phyloP scores from a whole-genome alignment of 2,888 invertebrate genomes.

The Hanleya hanleyi region DNA sequence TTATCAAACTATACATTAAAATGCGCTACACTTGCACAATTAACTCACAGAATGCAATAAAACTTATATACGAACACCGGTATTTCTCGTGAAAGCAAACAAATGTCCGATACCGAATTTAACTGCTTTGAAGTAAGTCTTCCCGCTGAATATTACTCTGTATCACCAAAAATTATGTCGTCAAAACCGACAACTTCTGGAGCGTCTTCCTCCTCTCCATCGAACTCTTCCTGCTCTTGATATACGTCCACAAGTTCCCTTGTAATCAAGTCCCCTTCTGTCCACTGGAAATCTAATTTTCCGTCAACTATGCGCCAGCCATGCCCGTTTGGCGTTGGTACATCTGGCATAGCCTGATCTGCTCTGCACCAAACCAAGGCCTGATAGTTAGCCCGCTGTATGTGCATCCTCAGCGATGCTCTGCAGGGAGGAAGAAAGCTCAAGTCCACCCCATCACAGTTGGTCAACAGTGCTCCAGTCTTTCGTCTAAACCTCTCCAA shows the following conservation, averaged over 20 bases:
- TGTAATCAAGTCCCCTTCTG: not conserved
- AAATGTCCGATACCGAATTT: no score
- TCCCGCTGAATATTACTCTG: no score
- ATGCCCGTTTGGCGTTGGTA: slow-evolving; percentile 15
- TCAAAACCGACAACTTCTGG: not conserved
- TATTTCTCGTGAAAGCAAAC: no score
- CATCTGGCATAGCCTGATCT: not conserved
- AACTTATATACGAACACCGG: no score
- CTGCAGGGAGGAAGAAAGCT: slow-evolving; percentile 30
- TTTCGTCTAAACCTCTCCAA: slow-evolving; percentile 10
- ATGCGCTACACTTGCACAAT: no score
- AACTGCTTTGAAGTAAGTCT: no score
- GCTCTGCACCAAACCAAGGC: slow-evolving; percentile 25
- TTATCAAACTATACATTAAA: no score
- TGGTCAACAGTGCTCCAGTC: not conserved
- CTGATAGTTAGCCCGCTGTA: slow-evolving; percentile 27
- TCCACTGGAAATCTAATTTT: not conserved
- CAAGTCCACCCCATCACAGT: slow-evolving; percentile 20
- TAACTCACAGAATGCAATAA: no score
- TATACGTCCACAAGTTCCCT: not conserved
- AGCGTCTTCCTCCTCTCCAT: not conserved
- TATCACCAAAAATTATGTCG: not conserved
- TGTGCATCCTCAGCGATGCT: slow-evolving; percentile 26
- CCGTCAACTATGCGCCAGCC: slow-evolving; percentile 14
- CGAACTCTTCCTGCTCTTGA: not conserved